Base-by-base conservation (phyloP, 2,113 vertebrate genomes). In the Myotis yumanensis region DNA sequence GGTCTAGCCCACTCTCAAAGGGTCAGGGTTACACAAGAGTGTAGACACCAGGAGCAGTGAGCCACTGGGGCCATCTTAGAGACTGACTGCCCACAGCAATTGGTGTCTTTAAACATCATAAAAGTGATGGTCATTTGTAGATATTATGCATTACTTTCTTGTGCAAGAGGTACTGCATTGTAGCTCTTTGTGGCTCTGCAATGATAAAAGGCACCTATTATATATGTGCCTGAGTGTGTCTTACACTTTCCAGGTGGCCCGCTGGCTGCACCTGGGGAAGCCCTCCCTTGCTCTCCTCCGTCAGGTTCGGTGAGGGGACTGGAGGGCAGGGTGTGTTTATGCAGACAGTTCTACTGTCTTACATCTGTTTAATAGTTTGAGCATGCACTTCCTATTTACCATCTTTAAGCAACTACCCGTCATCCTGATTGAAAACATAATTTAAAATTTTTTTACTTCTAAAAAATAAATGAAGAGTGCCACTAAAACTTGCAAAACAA, bases 361-460 rank as follows among this genome's bases (percentile, higher is more conserved):
- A 54, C 14, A 43, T 89, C 35, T 52, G 94, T 95, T 77, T 69
- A 90, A 73, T 82, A 77, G 35, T 94, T 35, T 73, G 25, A 83
- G 62, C 11, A 32, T 71, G 79, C 69, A 71, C 59, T 95, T 92
- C 20, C 37, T 48, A 37, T 57, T 93, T 84, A 40, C 6, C 23
- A 57, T 68, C 86, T 96, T 92, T 57, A 94, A 94, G 93, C 40
- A 96, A 80, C 85, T 90, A 86, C 87, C 90, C 32, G 57, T 95
- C 92, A 97, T 89, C 37, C 14, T 94, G 51, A 88, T 79, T 77
- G 90, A 97, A 95, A 96, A 66, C 32, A 85, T 48, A 75, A 88
- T 93, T 96, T 96, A 12, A 32, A 94, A 93, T 89, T 94, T 95
- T 48, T 72, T 15, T 93, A 54, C 22, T 92, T 92, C 72, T 88